Percentiles rank a stretch among this genome's conserved stretches.
Evolutionary conservation across 2,797 vertebrate species (phyloP).

Genomic region (Argyrosomus regius): DNA sequence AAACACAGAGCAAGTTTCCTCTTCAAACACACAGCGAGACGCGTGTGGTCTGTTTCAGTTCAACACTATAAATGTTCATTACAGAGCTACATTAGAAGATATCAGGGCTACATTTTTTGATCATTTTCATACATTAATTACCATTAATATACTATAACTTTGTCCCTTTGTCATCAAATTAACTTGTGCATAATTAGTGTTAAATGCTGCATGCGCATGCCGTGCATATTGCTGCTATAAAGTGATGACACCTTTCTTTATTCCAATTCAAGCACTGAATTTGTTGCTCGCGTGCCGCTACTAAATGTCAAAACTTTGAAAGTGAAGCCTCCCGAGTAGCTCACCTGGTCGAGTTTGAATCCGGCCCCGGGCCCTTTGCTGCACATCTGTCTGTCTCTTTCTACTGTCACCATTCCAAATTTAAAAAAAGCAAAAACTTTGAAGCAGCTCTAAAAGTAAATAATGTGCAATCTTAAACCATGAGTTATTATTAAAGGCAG

Average conservation of each 20-base stretch:
- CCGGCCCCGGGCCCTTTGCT: too few species aligned
- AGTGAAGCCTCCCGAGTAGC: accelerated
- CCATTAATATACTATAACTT: neutral
- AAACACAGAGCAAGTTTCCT: neutral
- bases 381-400: too few species aligned
- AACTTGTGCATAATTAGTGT: accelerated
- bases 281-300: neutral
- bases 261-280: neutral
- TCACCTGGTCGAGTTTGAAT: too few species aligned
- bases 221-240: neutral
- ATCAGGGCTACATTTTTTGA: neutral
- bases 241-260: neutral
- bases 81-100: neutral
- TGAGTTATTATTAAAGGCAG: too few species aligned
- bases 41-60: too few species aligned
- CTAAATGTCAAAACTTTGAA: neutral
- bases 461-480: neutral
- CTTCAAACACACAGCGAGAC: too few species aligned
- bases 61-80: neutral
- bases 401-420: too few species aligned
- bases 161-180: neutral
- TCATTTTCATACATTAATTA: neutral
- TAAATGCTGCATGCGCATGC: neutral
- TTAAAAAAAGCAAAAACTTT: too few species aligned
- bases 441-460: neutral